Percentiles rank a stretch among this genome's conserved stretches.
phyloP scores from a whole-genome alignment of 2,113 vertebrate species.

The Cheirogaleus medius region DNA sequence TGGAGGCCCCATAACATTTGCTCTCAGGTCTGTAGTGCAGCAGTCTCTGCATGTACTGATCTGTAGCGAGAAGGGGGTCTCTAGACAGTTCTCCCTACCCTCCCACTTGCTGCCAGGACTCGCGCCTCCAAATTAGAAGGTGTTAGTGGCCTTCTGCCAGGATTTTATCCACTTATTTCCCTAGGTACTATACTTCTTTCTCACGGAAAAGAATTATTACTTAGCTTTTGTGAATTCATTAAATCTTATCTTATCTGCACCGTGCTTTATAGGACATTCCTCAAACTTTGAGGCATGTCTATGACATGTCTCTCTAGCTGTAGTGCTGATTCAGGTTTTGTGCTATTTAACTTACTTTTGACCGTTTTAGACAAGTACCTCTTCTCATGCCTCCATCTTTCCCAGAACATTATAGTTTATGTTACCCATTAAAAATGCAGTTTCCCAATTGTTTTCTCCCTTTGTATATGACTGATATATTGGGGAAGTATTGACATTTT shows the following conservation, averaged over 20 bases:
- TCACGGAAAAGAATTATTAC: background rate
- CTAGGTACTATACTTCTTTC: background rate
- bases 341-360: background rate
- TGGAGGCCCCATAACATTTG: background rate
- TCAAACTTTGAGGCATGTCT: background rate
- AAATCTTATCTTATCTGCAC: background rate
- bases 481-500: background rate
- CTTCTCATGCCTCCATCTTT: background rate
- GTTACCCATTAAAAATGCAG: background rate
- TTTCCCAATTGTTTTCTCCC: background rate
- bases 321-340: background rate
- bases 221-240: background rate
- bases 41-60: background rate
- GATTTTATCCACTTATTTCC: slow-evolving; percentile 39
- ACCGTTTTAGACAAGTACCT: background rate
- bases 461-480: background rate
- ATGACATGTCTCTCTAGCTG: background rate
- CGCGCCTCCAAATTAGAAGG: background rate
- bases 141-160: background rate
- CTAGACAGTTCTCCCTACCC: too few species aligned
- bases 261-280: background rate
- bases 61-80: background rate
- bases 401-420: background rate
- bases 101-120: background rate
- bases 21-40: background rate